A percentile compares a stretch with the other conserved stretches of the same genome.
Conservation (phyloP, 1,140 invertebrate species). For the Bombus pascuorum region DNA sequence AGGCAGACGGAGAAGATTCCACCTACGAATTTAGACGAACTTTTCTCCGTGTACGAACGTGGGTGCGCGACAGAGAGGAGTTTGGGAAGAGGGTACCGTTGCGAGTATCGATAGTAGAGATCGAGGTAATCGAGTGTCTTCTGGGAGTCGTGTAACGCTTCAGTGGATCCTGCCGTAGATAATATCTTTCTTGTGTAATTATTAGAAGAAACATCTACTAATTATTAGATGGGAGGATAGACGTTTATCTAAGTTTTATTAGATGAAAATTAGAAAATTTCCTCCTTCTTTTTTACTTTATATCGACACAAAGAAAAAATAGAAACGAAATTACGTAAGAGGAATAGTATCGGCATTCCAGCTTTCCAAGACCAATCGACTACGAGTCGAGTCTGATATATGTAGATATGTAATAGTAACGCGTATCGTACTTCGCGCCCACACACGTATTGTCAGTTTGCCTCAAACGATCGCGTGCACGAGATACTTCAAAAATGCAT, state of each 20-base stretch:
- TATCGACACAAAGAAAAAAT: no score
- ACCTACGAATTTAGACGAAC: slow-evolving; percentile 25
- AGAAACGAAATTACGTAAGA: background rate
- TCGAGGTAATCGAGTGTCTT: background rate
- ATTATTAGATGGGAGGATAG: background rate
- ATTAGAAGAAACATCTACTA: background rate
- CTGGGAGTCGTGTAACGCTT: background rate
- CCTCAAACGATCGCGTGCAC: slow-evolving; percentile 2
- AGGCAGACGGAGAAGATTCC: slow-evolving; percentile 23
- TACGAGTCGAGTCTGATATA: background rate
- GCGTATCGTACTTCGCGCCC: slow-evolving; percentile 49
- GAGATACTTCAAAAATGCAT: background rate
- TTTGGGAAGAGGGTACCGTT: slow-evolving; percentile 5
- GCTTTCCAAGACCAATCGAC: background rate
- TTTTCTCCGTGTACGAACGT: background rate
- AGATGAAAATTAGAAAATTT: background rate
- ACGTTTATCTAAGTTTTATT: background rate
- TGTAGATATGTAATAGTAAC: background rate
- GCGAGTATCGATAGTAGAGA: no score
- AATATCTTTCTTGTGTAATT: no score
- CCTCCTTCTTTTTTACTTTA: no score
- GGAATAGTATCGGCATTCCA: background rate
- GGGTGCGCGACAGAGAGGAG: background rate
- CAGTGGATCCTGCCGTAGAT: background rate
- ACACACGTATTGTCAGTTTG: slow-evolving; percentile 12